Evolutionary conservation across 2,113 vertebrate genomes (phyloP).

Genomic region (Tricholaema leucomelas): DNA sequence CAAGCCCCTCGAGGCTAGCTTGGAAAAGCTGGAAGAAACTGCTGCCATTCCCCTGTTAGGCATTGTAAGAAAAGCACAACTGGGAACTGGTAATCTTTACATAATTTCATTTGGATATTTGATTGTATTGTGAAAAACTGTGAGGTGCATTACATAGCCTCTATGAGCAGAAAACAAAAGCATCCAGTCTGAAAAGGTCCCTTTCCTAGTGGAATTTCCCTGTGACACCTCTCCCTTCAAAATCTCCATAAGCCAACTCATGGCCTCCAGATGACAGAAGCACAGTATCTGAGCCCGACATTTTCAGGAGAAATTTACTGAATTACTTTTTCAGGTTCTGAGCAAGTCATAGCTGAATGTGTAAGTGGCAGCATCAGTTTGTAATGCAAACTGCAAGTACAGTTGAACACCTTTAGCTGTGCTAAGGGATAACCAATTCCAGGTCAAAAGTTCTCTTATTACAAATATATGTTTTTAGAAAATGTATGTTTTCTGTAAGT

Average conservation of each 20-base stretch:
- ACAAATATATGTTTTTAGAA: neutral
- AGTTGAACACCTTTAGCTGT: neutral
- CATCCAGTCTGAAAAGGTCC: too few relatives aligned
- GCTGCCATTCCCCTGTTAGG: neutral
- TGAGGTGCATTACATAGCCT: neutral
- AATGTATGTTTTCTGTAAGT: neutral
- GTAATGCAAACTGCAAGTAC: neutral
- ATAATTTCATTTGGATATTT: neutral
- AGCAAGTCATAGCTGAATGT: neutral
- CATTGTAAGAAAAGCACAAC: neutral
- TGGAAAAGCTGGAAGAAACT: conserved; percentile 21
- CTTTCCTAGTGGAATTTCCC: neutral
- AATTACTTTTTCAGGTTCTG: neutral
- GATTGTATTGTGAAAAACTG: neutral
- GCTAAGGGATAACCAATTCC: neutral
- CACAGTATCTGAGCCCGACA: neutral
- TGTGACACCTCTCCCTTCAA: neutral
- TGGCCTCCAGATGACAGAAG: neutral
- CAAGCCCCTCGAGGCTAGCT: neutral
- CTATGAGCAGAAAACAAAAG: neutral
- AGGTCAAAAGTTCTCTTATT: neutral
- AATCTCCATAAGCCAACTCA: neutral
- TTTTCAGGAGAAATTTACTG: neutral
- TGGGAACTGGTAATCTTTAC: neutral
- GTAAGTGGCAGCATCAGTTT: neutral